Conservation (phyloP, 2,797 vertebrate genomes). For the Acrossocheilus fasciatus region DNA sequence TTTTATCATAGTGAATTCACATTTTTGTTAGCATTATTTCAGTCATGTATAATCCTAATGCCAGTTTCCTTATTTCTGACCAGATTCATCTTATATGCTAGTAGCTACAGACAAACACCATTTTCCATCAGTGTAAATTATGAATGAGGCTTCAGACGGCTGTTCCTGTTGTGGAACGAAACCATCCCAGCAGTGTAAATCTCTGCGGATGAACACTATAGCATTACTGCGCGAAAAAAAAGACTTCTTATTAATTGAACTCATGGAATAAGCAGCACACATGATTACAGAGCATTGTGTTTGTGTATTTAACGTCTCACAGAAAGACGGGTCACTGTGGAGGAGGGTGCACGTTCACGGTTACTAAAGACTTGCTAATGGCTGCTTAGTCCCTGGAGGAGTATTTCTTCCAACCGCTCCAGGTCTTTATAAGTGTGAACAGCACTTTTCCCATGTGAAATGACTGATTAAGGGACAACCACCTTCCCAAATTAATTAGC, state of each 20-base stretch:
- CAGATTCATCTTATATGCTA: not conserved
- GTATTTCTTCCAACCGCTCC: not conserved
- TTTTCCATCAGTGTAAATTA: slow-evolving; percentile 21
- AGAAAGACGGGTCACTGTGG: slow-evolving; percentile 6
- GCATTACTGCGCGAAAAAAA: not conserved
- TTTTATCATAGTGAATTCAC: not conserved
- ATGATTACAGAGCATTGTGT: not conserved
- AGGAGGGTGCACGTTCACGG: slow-evolving; percentile 10
- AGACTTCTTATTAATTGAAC: not conserved
- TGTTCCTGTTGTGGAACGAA: slow-evolving; percentile 10
- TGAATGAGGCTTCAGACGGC: slow-evolving; percentile 6
- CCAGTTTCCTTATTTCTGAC: not conserved
- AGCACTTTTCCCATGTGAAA: slow-evolving; percentile 4
- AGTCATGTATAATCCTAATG: not conserved
- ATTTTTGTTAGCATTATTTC: not conserved
- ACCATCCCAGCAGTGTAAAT: not conserved
- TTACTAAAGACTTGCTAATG: slow-evolving; percentile 35
- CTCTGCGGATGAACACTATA: not conserved
- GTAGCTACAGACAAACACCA: not conserved
- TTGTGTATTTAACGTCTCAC: not conserved
- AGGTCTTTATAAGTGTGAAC: slow-evolving; percentile 5
- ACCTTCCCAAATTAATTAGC: slow-evolving; percentile 28
- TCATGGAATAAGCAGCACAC: not conserved
- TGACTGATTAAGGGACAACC: not conserved
- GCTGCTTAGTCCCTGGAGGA: slow-evolving; percentile 22